These are phyloP conservation scores for Lochmaea crataegi DNA, from an alignment of 2,888 invertebrate genomes.

Conservation along the genomic window DNA sequence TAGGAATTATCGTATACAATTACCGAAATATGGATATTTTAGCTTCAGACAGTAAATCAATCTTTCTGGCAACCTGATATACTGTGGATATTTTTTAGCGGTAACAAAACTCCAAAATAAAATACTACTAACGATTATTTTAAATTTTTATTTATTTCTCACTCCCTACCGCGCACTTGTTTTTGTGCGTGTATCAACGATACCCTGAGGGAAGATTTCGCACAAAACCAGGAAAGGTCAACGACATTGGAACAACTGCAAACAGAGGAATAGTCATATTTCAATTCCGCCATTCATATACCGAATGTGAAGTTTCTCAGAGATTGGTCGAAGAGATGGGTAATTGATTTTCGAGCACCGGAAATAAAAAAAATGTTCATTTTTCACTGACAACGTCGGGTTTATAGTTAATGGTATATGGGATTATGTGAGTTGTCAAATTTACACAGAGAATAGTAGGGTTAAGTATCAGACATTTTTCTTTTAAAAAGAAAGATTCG, in stretches of 20 bases:
- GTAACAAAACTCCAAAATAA: too few relatives aligned
- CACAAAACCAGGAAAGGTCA: slow-evolving; percentile 1
- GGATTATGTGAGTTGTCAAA: background rate
- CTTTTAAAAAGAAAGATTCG: too few relatives aligned
- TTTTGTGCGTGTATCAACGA: background rate
- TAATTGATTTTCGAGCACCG: background rate
- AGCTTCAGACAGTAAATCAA: too few relatives aligned
- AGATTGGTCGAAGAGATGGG: background rate
- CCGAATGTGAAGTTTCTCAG: background rate
- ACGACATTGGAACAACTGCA: background rate
- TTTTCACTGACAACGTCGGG: background rate
- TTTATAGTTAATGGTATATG: background rate
- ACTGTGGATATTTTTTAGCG: too few relatives aligned
- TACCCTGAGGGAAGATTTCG: background rate
- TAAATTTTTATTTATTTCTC: background rate
- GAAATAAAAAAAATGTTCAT: slow-evolving; percentile 1
- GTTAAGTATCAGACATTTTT: too few relatives aligned
- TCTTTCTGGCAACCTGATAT: too few relatives aligned
- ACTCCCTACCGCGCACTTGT: background rate
- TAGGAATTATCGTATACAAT: too few relatives aligned
- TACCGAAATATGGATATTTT: too few relatives aligned
- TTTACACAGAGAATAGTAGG: background rate
- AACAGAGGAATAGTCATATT: background rate
- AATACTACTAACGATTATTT: too few relatives aligned
- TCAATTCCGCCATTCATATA: background rate